Evolutionary conservation across 2,888 invertebrate species (phyloP).

Genomic region (Biston stratarius): DNA sequence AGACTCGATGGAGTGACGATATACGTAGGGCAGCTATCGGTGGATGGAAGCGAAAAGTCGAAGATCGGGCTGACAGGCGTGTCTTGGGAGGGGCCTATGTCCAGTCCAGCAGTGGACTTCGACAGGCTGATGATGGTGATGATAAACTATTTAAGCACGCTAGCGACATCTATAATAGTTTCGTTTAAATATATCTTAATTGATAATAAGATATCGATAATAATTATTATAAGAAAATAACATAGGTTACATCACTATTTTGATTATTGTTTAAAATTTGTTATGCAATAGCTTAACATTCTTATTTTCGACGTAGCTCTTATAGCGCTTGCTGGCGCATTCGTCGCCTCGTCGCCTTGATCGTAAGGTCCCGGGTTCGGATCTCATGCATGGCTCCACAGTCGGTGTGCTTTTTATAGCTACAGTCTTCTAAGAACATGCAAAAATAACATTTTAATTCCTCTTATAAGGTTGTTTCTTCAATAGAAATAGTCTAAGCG

Average conservation of each 20-base stretch:
- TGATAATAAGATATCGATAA: background rate
- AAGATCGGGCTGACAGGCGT: no score
- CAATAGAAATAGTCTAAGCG: constrained; percentile 39
- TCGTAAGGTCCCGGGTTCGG: constrained; percentile 40
- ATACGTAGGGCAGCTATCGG: no score
- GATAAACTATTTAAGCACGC: background rate
- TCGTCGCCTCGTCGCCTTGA: constrained; percentile 23
- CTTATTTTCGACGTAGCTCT: constrained; percentile 15
- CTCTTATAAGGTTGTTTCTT: constrained; percentile 36
- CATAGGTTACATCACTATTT: background rate
- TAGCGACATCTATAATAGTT: constrained; percentile 17
- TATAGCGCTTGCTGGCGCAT: constrained; percentile 40
- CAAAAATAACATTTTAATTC: constrained; percentile 40
- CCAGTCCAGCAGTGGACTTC: no score
- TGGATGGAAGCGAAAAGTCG: no score
- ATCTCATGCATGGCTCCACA: constrained; percentile 51
- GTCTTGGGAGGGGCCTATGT: no score
- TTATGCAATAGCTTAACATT: no score
- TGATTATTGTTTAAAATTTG: background rate
- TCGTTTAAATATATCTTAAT: background rate
- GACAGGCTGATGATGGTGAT: no score
- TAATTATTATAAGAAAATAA: background rate
- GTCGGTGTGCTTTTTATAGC: constrained; percentile 45
- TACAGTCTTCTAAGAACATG: constrained; percentile 53
- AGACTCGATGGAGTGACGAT: no score